Conservation (phyloP, 1,140 invertebrate species). For the Berghia stephanieae region DNA sequence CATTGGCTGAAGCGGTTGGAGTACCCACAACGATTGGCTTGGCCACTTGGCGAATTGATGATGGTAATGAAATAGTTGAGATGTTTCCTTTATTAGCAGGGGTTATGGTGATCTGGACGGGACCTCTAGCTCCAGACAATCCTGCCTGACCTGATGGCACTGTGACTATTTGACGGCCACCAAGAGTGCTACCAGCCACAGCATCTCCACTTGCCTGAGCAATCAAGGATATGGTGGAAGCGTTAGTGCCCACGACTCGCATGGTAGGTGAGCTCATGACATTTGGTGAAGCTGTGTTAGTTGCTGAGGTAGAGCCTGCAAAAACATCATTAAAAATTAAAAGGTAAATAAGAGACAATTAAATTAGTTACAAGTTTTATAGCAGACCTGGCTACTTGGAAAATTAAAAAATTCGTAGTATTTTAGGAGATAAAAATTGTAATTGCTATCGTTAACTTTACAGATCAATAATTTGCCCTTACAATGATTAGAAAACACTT, state of each 20-base stretch:
- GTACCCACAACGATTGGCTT: conserved; percentile 33
- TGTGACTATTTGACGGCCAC: conserved; percentile 43
- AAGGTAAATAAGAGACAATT: neutral
- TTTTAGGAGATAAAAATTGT: no score
- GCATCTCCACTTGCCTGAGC: conserved; percentile 53
- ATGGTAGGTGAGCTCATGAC: conserved; percentile 31
- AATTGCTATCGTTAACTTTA: no score
- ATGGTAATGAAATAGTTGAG: conserved; percentile 27
- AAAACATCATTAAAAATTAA: neutral
- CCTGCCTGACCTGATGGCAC: conserved; percentile 34
- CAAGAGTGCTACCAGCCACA: conserved; percentile 44
- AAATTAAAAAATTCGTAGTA: no score
- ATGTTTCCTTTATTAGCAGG: conserved; percentile 38
- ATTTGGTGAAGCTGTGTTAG: conserved; percentile 17
- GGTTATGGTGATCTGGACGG: conserved; percentile 55
- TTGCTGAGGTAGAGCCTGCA: conserved; percentile 20
- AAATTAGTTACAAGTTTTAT: no score
- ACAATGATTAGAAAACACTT: no score
- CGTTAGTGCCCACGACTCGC: conserved; percentile 33
- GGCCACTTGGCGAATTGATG: conserved; percentile 25
- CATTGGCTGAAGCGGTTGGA: conserved; percentile 37
- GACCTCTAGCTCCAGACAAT: conserved; percentile 36
- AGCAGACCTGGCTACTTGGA: no score
- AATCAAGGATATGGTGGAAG: conserved; percentile 57
- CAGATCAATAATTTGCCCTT: no score